Percentiles rank a stretch among this genome's conserved stretches.
phyloP scores from a whole-genome alignment of 2,888 invertebrate genomes.

The Lithophane semibrunnea region DNA sequence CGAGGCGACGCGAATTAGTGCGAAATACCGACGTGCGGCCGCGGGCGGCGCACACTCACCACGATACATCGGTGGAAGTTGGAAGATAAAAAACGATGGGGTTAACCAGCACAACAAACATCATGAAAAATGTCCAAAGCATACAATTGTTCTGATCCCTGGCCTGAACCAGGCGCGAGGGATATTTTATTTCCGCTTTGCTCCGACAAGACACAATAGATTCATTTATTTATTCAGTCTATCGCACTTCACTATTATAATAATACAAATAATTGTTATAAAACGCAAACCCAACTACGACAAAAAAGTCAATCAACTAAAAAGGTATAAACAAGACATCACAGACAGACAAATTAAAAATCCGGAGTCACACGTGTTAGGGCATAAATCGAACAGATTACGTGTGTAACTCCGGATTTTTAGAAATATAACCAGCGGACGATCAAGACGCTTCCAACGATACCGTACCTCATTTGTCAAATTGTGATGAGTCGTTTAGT shows the following conservation, averaged over 20 bases:
- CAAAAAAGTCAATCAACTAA: too few species aligned
- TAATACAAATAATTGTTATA: too few species aligned
- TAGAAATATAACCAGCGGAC: too few species aligned
- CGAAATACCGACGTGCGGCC: not conserved
- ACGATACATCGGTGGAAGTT: not conserved
- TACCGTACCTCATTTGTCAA: too few species aligned
- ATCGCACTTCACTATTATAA: not conserved
- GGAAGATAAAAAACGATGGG: not conserved
- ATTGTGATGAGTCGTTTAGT: too few species aligned
- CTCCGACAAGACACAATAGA: slow-evolving; percentile 11
- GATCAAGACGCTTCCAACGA: too few species aligned
- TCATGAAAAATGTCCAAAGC: not conserved
- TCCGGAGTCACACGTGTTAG: too few species aligned
- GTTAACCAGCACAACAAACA: slow-evolving; percentile 9
- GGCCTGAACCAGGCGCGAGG: not conserved
- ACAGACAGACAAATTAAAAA: too few species aligned
- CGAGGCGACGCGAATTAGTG: slow-evolving; percentile 29
- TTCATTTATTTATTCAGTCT: slow-evolving; percentile 16
- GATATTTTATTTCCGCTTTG: slow-evolving; percentile 25
- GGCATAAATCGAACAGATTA: too few species aligned
- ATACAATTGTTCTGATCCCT: slow-evolving; percentile 4
- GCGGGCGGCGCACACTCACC: not conserved
- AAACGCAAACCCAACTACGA: too few species aligned
- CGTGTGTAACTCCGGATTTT: too few species aligned
- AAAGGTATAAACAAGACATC: too few species aligned